Base-by-base conservation (phyloP, 2,888 invertebrate genomes). In the Pyrochroa serraticornis region DNA sequence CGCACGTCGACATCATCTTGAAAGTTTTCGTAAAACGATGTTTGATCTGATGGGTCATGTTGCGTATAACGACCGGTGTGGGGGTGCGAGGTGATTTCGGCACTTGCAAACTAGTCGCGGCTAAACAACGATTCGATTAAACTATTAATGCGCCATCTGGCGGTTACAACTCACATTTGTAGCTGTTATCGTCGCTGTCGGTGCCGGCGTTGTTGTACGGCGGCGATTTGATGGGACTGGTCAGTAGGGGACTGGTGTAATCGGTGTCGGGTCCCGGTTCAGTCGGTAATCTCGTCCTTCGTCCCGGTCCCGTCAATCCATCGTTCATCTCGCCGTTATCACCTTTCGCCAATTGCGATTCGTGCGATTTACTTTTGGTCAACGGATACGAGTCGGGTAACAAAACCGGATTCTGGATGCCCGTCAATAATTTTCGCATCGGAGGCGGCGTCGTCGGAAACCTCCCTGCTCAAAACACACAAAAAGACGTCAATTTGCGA, bases 341-440 rank as follows among this genome's bases (percentile, higher is more conserved):
- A 60, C 84, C 81, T 71, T 84, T 82, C 6, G 87, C 90, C 60
- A 94, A 83, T 78, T 95, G 94, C 8, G 93, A 93, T 81, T 95
- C 95, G 79, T 95, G 94, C 38, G 95, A 95, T 75, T 92, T 90
- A 62, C 95, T 95, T 81, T 95, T 94, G 58, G 91, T 92, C 67
- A 95, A 83, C 7, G 92, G 88, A 73, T 79, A 85, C 46, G 78
- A 77, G 63, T 82, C 85, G 10, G 84, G 82, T 67, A 82, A 74
- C 52, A 83, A 75, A 47, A 73, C 77, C 3, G 72, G 61, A 43
- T 66, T 60, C 30, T 73, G 71, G 53, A 75, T 73, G 33, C 74
- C 77, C 9, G 78, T 77, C 44, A 85, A 85, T 70, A 87, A 88
- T 80, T 87, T 89, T 79, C 85, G 90, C 71, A 86, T 88, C 70